A percentile compares a stretch with the other conserved stretches of the same genome.
Conservation (phyloP, 2,113 vertebrate genomes). For the Rhinolophus ferrumequinum region DNA sequence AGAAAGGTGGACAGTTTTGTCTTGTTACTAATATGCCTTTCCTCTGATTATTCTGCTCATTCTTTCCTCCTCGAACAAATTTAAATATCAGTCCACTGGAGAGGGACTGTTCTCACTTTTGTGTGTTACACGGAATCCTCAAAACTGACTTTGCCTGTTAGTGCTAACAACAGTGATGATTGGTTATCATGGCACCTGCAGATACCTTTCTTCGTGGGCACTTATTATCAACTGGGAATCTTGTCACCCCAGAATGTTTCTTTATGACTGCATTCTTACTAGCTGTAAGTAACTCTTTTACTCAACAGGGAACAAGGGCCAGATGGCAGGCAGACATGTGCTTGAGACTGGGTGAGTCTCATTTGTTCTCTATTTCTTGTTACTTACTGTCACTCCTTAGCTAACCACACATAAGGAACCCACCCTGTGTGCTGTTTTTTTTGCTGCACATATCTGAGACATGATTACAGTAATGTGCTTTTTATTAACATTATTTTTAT, state of each 20-base stretch:
- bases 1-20: background rate
- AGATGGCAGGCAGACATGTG: slow-evolving; percentile 78
- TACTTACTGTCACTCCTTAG: slow-evolving; percentile 74
- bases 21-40: background rate
- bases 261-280: slow-evolving; percentile 72
- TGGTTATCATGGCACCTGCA: background rate
- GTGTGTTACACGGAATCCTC: background rate
- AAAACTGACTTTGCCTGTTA: background rate
- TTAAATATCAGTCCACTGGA: background rate
- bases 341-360: slow-evolving; percentile 70
- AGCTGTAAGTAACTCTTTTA: slow-evolving; percentile 75
- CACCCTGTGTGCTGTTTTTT: slow-evolving; percentile 68
- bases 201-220: background rate
- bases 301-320: slow-evolving; percentile 77
- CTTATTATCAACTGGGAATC: slow-evolving; percentile 54
- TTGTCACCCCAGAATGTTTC: slow-evolving; percentile 70
- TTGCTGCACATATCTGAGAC: slow-evolving; percentile 55
- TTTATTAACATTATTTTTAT: slow-evolving; percentile 65
- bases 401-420: slow-evolving; percentile 76
- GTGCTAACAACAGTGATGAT: background rate
- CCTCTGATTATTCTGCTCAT: background rate
- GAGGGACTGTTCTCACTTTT: background rate
- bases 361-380: slow-evolving; percentile 78
- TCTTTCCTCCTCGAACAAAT: slow-evolving; percentile 8
- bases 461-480: slow-evolving; percentile 59